These are phyloP conservation scores for Chymomyza amoena DNA, from an alignment of 2,888 invertebrate genomes.

Conservation along the genomic window DNA sequence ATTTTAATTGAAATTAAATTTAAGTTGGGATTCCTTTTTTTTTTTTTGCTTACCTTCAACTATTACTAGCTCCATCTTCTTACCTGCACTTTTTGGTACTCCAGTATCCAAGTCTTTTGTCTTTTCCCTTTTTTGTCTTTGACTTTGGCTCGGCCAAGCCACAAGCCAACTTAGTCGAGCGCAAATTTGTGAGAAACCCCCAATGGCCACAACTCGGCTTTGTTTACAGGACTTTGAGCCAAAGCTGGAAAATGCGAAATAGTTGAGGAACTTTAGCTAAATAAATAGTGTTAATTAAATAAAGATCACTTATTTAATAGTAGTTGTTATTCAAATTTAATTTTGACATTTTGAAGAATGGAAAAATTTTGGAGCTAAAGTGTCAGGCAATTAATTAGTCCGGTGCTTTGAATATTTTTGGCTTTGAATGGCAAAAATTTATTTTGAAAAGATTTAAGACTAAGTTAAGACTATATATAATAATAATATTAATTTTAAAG, in stretches of 20 bases:
- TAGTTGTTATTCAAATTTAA: not conserved
- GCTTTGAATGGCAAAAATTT: too few species aligned
- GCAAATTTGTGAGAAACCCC: constrained; percentile 23
- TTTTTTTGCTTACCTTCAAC: constrained; percentile 10
- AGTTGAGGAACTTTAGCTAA: not conserved
- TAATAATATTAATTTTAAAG: too few species aligned
- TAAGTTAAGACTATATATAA: too few species aligned
- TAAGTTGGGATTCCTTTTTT: constrained; percentile 38
- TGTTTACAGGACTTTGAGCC: not conserved
- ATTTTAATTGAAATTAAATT: constrained; percentile 72
- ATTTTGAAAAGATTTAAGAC: too few species aligned
- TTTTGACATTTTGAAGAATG: too few species aligned
- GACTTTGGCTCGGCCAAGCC: constrained; percentile 8
- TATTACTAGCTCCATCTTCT: not conserved
- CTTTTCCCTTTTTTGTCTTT: not conserved
- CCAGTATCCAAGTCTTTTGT: not conserved
- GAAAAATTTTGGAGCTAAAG: too few species aligned
- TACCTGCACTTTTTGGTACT: constrained; percentile 21
- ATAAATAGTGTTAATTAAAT: not conserved
- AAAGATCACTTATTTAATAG: not conserved
- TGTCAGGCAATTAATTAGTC: too few species aligned
- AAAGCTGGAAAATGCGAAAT: not conserved
- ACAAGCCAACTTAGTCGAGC: constrained; percentile 12
- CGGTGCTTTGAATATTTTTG: too few species aligned
- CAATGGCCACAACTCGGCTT: constrained; percentile 3